These are phyloP conservation scores for Enteromius argenteus DNA, from an alignment of 2,797 vertebrate species.

Conservation along the genomic window DNA sequence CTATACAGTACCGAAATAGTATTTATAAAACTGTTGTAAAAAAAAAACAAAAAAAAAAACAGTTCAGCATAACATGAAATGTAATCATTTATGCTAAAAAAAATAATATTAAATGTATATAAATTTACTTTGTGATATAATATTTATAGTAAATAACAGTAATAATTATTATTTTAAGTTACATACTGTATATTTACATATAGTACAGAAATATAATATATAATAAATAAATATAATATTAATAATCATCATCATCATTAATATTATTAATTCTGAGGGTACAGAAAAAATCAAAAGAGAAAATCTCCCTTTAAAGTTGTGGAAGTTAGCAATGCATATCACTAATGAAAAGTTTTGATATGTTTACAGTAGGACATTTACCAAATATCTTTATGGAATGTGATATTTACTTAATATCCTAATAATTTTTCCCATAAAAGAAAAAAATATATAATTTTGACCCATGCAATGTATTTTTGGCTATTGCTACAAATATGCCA, in stretches of 20 bases:
- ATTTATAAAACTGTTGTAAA: background rate
- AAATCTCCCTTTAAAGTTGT: too few species aligned
- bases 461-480: too few species aligned
- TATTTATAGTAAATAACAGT: background rate
- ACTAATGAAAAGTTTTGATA: too few species aligned
- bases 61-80: background rate
- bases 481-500: too few species aligned
- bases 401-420: too few species aligned
- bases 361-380: too few species aligned
- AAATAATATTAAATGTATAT: background rate
- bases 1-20: background rate
- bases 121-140: background rate
- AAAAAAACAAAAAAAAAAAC: background rate
- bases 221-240: too few species aligned
- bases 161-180: background rate
- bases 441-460: too few species aligned
- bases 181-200: background rate
- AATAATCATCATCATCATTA: background rate
- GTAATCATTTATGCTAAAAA: background rate
- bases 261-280: background rate
- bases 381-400: too few species aligned
- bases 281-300: too few species aligned
- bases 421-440: too few species aligned
- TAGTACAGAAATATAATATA: background rate
- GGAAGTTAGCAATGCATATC: too few species aligned